Percentiles rank a stretch among this genome's conserved stretches.
phyloP scores from a whole-genome alignment of 2,113 vertebrate species.

The Camelus bactrianus region DNA sequence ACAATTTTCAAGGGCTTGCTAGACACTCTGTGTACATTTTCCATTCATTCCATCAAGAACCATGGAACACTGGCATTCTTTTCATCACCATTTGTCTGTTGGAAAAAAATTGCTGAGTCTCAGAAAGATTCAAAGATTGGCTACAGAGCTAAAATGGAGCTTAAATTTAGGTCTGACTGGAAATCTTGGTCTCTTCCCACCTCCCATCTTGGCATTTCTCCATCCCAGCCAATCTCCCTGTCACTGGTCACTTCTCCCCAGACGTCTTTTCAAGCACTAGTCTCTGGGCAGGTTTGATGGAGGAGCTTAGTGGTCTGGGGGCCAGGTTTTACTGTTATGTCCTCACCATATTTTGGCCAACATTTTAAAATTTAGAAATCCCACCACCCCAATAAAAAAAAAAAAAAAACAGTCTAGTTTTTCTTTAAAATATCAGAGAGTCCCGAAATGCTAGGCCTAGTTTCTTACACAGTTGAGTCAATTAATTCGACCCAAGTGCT shows the following conservation, averaged over 20 bases:
- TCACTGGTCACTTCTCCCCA: background rate
- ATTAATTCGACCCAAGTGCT: background rate
- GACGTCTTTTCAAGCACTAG: background rate
- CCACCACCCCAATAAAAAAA: background rate
- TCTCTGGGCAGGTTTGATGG: background rate
- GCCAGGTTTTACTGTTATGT: background rate
- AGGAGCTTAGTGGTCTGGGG: background rate
- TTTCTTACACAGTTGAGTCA: background rate
- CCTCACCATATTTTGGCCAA: background rate
- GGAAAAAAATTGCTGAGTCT: background rate
- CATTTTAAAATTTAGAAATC: background rate
- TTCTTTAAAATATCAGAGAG: background rate
- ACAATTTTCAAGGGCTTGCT: background rate
- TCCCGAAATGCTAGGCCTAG: background rate
- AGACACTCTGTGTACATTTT: background rate
- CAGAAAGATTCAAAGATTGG: background rate
- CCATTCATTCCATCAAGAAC: background rate
- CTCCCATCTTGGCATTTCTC: background rate
- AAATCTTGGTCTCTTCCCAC: background rate
- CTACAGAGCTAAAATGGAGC: background rate
- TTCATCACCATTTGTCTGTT: constrained; percentile 51
- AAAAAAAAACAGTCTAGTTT: background rate
- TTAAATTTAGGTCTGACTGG: background rate
- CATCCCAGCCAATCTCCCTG: background rate
- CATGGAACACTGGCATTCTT: background rate